phyloP scores from a whole-genome alignment of 2,797 vertebrate genomes.

The Streptopelia turtur region DNA sequence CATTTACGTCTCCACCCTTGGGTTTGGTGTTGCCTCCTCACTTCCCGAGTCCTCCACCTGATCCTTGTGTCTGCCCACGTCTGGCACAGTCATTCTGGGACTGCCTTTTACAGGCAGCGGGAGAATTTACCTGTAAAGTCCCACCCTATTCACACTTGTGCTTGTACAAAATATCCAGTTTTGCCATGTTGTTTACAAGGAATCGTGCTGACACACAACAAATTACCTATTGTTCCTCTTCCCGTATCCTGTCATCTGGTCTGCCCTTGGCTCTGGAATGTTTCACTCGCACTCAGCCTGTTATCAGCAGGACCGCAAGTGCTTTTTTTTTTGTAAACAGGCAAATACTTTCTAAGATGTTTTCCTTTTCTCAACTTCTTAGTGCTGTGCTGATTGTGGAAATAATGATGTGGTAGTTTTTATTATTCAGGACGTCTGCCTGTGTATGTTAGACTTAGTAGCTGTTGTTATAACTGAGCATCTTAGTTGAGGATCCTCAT shows the following conservation, averaged over 20 bases:
- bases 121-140: not conserved
- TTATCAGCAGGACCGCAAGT: not conserved
- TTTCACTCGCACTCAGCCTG: not conserved
- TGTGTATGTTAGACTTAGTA: not conserved
- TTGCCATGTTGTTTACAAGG: not conserved
- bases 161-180: not conserved
- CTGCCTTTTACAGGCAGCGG: not conserved
- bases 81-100: not conserved
- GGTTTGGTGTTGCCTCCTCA: not conserved
- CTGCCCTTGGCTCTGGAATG: not conserved
- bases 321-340: not conserved
- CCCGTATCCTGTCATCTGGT: not conserved
- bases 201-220: not conserved
- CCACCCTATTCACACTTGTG: not conserved
- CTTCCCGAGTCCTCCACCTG: not conserved
- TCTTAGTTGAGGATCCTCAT: not conserved
- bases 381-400: not conserved
- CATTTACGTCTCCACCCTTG: not conserved
- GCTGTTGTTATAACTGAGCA: not conserved
- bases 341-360: not conserved
- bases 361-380: not conserved
- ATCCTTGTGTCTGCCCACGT: not conserved
- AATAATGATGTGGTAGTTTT: not conserved
- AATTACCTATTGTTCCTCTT: not conserved
- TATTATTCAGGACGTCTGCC: not conserved